A percentile compares a stretch with the other conserved stretches of the same genome.
Evolutionary conservation across 2,888 invertebrate genomes (phyloP).

Genomic region (Altica lythri): DNA sequence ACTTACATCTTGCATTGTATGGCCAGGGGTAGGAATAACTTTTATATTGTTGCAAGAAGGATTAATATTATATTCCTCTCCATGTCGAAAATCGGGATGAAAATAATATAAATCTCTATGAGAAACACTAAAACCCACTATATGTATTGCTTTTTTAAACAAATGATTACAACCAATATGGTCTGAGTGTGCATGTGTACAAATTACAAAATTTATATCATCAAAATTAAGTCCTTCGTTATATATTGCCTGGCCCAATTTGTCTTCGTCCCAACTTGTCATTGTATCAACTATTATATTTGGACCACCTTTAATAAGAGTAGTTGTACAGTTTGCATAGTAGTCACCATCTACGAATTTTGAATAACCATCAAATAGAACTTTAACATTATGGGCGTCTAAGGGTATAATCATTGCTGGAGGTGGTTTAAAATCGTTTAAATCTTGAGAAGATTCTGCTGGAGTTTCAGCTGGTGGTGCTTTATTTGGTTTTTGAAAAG

Average conservation of each 20-base stretch:
- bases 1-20: constrained; percentile 86
- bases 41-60: constrained; percentile 64
- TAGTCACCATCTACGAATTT: constrained; percentile 60
- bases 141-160: constrained; percentile 76
- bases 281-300: constrained; percentile 92
- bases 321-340: constrained; percentile 83
- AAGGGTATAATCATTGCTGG: too few species aligned
- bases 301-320: constrained; percentile 74
- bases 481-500: too few species aligned
- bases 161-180: constrained; percentile 93
- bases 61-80: constrained; percentile 65
- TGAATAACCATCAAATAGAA: constrained; percentile 77
- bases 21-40: constrained; percentile 87
- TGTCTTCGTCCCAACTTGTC: constrained; percentile 89
- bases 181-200: constrained; percentile 94
- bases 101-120: constrained; percentile 68
- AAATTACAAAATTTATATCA: constrained; percentile 76
- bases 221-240: constrained; percentile 62
- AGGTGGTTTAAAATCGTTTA: too few species aligned
- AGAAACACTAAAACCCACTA: constrained; percentile 74
- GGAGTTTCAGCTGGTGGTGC: too few species aligned
- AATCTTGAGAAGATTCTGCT: too few species aligned
- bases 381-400: constrained; percentile 45
- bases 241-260: constrained; percentile 65
- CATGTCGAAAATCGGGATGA: constrained; percentile 69